A percentile compares a stretch with the other conserved stretches of the same genome.
Conservation (phyloP, 2,113 vertebrate genomes). For the Gallinago jamesoni region DNA sequence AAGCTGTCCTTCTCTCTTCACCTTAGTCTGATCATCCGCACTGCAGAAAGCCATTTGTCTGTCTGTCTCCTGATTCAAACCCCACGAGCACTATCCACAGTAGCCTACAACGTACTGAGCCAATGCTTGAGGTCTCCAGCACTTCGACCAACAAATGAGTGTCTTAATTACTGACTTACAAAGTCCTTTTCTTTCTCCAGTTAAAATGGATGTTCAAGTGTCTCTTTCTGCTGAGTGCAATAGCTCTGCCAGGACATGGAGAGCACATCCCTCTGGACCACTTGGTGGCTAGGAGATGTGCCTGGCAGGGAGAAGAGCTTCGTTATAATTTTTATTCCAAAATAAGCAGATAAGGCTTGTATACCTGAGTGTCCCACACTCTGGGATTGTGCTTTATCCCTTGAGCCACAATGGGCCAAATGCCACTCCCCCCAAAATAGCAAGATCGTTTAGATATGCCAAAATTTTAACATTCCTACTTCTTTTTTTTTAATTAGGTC, state of each 20-base stretch:
- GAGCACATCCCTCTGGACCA: background rate
- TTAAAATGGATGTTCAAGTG: background rate
- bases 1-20: background rate
- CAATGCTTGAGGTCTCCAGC: background rate
- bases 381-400: background rate
- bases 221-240: background rate
- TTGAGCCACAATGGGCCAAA: background rate
- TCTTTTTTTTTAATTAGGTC: background rate
- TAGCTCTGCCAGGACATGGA: background rate
- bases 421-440: fast-evolving
- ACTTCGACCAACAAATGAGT: background rate
- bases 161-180: background rate
- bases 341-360: background rate
- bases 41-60: background rate
- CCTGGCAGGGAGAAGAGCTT: background rate
- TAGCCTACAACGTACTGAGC: background rate
- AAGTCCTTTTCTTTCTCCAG: background rate
- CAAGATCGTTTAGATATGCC: background rate
- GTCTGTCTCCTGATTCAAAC: background rate
- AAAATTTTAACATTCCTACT: background rate
- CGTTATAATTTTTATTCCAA: background rate
- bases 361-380: background rate
- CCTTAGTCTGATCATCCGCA: background rate
- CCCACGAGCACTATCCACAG: background rate
- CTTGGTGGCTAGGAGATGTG: background rate